Evolutionary conservation across 2,113 vertebrate species (phyloP), one percentile per base, ranked within the genome.

Genomic region (Phaetusa simplex): DNA sequence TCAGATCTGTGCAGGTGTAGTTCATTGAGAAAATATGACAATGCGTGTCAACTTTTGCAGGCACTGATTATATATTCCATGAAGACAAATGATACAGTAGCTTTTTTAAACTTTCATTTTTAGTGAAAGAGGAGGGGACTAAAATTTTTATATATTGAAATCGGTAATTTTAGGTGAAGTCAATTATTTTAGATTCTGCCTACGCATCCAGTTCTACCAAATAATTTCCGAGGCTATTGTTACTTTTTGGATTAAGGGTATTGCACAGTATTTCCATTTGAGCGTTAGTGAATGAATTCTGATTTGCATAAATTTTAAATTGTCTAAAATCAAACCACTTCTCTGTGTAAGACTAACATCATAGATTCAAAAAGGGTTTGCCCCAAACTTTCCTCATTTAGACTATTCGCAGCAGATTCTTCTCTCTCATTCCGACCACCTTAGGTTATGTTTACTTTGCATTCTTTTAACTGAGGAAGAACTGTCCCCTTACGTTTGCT

Each of bases 11-110:
- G 26, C 84, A 94, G 64, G 65, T 88, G n/a, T 83, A 89, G 71
- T 91, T 93, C 67, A 88, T 70, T 92, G 86, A 92, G 77, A 81
- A 88, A 83, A 82, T 80, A 80, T 3, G 82, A 62, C 52, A 90
- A 40, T 62, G 47, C 36, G 10, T 74, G 32, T 64, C 62, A 70
- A 61, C 66, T 96, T 97, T 95, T 92, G 36, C 38, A 90, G 69
- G 38, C 62, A 87, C 36, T 84, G 62, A 45, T 72, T 81, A 71
- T 34, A 55, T 95, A 82, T 92, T 87, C 95, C 43, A 16, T 69
- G 72, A 38, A 78, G 67, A 67, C 30, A 76, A 73, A 56, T 87
- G 66, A 50, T 55, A 86, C 3, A 19, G 30, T 78, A 43, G 26
- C 22, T 88, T 83, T 73, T 87, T 84, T 18, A 64, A 93, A 80